Base-by-base conservation (phyloP, 1,140 invertebrate genomes). In the Cryptotermes secundus region DNA sequence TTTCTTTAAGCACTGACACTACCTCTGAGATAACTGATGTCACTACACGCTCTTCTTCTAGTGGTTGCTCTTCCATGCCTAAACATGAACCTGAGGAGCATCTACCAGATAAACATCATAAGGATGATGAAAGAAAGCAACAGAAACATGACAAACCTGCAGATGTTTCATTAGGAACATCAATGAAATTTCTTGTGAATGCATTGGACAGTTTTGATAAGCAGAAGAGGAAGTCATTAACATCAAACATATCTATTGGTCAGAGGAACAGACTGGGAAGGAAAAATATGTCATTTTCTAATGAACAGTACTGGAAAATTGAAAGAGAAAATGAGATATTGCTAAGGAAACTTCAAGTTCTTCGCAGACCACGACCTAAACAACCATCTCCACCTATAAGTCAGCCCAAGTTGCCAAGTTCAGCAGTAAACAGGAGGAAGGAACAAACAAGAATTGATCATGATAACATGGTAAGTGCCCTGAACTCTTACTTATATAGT, bases 241-340 rank as follows among this genome's bases (percentile, higher is more conserved):
- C 53, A 42, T 82, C 81, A 34, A 82, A 45, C 81, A 19, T 38
- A 7, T 82, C 81, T 26, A 59, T 6, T 53, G 22, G 16, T 22
- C 31, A 53, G 12, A 82, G 49, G 42, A 49, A 45, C n/a, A 34
- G 80, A 22, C 14, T 34, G 14, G n/a, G 81, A 34, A 82, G 81
- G 22, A 45, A 49, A 86, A 92, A 91, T 84, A 90, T 91, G 89
- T 91, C 89, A 81, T 91, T 92, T 84, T 88, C 88, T 10, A 90
- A 90, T 80, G 89, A 89, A 24, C 87, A 92, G 85, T 87, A 90
- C 42, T 86, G 90, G 22, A 88, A 87, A 86, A 92, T 92, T 65
- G 90, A 91, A 84, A 86, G 88, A 38, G 90, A 92, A 34, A 92
- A 92, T 87, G 88, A 90, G 65, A 86, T 89, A 85, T 86, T 92